phyloP scores from a whole-genome alignment of 2,797 vertebrate genomes.

The Xenops minutus region DNA sequence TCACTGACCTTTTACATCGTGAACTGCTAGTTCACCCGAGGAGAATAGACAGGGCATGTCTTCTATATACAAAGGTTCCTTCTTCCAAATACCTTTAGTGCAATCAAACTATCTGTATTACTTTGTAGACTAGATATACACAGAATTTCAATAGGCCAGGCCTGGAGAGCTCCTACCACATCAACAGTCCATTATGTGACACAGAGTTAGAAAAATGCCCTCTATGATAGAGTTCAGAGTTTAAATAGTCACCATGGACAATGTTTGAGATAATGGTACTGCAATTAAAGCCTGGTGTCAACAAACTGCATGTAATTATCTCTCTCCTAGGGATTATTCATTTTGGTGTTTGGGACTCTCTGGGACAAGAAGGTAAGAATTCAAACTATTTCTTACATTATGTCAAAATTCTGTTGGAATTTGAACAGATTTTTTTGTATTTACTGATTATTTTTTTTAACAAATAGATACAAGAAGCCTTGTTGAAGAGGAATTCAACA shows the following conservation, averaged over 20 bases:
- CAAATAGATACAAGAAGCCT: slow-evolving; percentile 81
- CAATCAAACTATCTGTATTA: not conserved
- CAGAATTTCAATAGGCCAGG: not conserved
- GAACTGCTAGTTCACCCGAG: not conserved
- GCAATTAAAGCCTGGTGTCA: not conserved
- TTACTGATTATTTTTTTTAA: slow-evolving; percentile 32
- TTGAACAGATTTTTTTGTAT: not conserved
- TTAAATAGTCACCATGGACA: not conserved
- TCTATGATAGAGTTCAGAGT: not conserved
- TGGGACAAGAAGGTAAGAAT: slow-evolving; percentile 82
- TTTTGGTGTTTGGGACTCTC: slow-evolving; percentile 80
- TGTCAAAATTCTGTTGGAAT: not conserved
- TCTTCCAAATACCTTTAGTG: not conserved
- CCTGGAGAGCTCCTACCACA: not conserved
- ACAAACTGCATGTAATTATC: not conserved
- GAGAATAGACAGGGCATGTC: not conserved
- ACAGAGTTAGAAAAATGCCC: not conserved
- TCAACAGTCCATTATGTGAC: not conserved
- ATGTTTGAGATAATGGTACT: not conserved
- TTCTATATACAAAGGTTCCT: not conserved
- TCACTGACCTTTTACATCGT: not conserved
- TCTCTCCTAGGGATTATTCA: slow-evolving; percentile 80
- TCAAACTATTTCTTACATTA: not conserved
- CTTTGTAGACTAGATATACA: not conserved
- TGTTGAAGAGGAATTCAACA: slow-evolving; percentile 71